Percentiles rank a stretch among this genome's conserved stretches.
phyloP scores from a whole-genome alignment of 1,140 invertebrate species.

The Cotesia glomerata region DNA sequence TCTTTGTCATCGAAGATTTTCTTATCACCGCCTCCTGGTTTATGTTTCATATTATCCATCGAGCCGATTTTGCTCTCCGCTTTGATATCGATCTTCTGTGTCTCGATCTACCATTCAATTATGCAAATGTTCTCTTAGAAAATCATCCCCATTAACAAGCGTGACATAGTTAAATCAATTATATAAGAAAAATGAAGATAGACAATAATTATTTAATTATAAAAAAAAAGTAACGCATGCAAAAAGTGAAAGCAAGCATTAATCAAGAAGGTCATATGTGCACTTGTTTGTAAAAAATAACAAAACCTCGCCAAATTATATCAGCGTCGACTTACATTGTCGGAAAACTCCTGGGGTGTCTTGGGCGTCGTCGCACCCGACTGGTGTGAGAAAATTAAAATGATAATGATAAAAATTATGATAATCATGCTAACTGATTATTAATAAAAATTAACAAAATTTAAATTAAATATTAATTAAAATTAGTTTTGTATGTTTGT shows the following conservation, averaged over 20 bases:
- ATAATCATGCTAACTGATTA: conserved; percentile 43
- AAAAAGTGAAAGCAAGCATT: not conserved
- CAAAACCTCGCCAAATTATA: not conserved
- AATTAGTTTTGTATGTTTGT: no score
- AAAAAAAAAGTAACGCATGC: not conserved
- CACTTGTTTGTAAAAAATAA: not conserved
- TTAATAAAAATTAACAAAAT: not conserved
- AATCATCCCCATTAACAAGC: not conserved
- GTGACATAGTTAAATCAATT: no score
- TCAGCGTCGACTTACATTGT: conserved; percentile 51
- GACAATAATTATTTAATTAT: not conserved
- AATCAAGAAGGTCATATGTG: conserved; percentile 18
- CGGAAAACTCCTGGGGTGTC: conserved; percentile 50
- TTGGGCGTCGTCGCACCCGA: conserved; percentile 54
- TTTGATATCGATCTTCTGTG: conserved; percentile 84
- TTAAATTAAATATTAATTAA: no score
- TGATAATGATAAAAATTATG: conserved; percentile 53
- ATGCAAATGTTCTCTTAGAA: conserved; percentile 28
- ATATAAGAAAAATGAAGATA: not conserved
- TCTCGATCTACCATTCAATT: conserved; percentile 76
- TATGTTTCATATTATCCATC: conserved; percentile 92
- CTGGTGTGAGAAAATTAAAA: conserved; percentile 54
- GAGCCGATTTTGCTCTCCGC: conserved; percentile 89
- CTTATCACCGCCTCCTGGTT: conserved; percentile 90
- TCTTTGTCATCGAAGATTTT: conserved; percentile 95